A percentile compares a stretch with the other conserved stretches of the same genome.
These are phyloP conservation scores for Sebastes wilsoni DNA, from an alignment of 2,797 vertebrate species.

Conservation along the genomic window DNA sequence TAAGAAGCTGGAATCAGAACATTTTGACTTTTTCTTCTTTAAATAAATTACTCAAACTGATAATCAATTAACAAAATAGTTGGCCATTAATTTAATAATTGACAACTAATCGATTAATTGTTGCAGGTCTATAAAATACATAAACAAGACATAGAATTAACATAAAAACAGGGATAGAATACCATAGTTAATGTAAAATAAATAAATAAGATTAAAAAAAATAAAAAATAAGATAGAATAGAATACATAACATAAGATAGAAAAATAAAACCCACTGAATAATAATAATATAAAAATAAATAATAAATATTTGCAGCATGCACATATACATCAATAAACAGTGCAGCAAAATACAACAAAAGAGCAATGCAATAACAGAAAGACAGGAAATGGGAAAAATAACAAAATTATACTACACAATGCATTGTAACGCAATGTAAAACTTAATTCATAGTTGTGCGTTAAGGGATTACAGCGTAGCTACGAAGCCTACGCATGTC, in stretches of 20 bases:
- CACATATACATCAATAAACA: too few relatives aligned
- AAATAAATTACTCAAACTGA: too few relatives aligned
- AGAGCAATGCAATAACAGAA: neutral
- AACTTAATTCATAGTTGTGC: neutral
- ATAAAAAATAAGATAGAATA: neutral
- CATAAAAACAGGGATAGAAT: too few relatives aligned
- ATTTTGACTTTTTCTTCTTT: too few relatives aligned
- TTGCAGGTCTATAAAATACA: too few relatives aligned
- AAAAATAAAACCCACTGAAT: too few relatives aligned
- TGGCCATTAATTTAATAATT: too few relatives aligned
- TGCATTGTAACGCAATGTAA: neutral
- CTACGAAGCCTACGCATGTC: neutral
- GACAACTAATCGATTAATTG: too few relatives aligned
- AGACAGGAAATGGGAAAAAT: neutral
- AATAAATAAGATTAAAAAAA: neutral
- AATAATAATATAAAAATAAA: neutral
- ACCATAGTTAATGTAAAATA: too few relatives aligned
- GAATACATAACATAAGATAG: neutral
- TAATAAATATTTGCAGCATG: neutral
- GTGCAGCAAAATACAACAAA: neutral
- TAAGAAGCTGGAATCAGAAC: too few relatives aligned
- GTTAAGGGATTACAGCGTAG: neutral
- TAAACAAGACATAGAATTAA: too few relatives aligned
- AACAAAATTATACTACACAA: neutral
- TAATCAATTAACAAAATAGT: too few relatives aligned